Base-by-base conservation (phyloP, 1,140 invertebrate genomes). In the Ruditapes philippinarum region DNA sequence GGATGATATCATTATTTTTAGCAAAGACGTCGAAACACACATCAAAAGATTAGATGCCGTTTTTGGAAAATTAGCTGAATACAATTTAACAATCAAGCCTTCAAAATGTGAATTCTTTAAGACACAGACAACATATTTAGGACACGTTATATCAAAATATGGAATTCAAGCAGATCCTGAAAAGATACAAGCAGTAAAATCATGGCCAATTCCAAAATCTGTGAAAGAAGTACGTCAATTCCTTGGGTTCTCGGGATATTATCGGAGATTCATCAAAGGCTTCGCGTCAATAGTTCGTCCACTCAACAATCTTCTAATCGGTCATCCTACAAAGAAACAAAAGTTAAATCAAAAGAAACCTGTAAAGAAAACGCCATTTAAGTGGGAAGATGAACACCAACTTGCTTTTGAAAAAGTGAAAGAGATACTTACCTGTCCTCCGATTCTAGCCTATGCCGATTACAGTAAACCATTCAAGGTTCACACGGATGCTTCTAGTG, bases 71-170 rank as follows among this genome's bases (percentile, higher is more conserved):
- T 42, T 92, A 5, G 17, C 42, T 33, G 45, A 91, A 25, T 70
- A n/a, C 60, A 86, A 86, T 14, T 45, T 92, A 22, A 91, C 91
- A 51, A 65, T 92, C 7, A 57, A 79, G 14, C 89, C 91, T 14
- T 76, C 70, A 17, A 92, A 93, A 80, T 93, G 91, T 51, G 86
- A 95, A 60, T 97, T 97, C 89, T 95, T 94, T 33, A 83, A 94
- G 73, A 85, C 17, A 31, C 73, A 78, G 42, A 89, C 94, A 0
- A 80, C 45, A 2, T 94, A 89, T 81, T 28, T 92, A 5, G 93
- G 94, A 22, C 92, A 92, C 45, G 57, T 73, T 4, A 65, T 93
- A 0, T 92, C 90, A 4, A 31, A 25, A 19, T 65, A 92, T 14
- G 93, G 93, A 57, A 36, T 81, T 93, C 22, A 74, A 88, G 38